Conservation (phyloP, 2,797 vertebrate species). For the Clarias laeviceps region DNA sequence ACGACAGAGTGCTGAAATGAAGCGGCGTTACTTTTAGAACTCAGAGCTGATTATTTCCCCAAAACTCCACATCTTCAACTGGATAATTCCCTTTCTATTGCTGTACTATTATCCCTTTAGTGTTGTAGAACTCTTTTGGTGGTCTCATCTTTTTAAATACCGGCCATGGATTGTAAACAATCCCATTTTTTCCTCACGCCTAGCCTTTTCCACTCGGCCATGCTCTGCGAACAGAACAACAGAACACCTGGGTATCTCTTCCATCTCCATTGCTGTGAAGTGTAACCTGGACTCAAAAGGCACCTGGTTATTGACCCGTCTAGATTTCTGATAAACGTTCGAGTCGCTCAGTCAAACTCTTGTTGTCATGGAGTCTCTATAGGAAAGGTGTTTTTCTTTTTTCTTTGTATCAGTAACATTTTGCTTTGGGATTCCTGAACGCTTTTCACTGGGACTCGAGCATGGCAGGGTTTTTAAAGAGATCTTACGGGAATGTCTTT, state of each 20-base stretch:
- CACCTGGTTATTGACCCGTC: conserved; percentile 33
- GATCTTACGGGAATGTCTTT: conserved; percentile 17
- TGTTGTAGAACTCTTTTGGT: background rate
- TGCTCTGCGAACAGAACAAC: conserved; percentile 36
- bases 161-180: background rate
- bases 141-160: background rate
- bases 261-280: background rate
- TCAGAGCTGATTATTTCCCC: background rate
- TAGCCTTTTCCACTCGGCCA: background rate
- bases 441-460: conserved; percentile 46
- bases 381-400: background rate
- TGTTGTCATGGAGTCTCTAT: conserved; percentile 6
- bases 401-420: conserved; percentile 16
- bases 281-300: background rate
- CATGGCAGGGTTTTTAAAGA: conserved; percentile 36
- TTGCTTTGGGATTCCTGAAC: conserved; percentile 32
- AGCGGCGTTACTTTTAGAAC: background rate
- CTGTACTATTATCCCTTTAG: background rate
- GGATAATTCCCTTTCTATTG: background rate
- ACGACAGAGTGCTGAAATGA: no score
- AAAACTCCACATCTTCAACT: background rate
- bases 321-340: conserved; percentile 45
- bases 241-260: conserved; percentile 34
- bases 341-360: background rate
- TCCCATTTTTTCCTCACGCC: background rate